Evolutionary conservation across 2,797 vertebrate genomes (phyloP).

Genomic region (Gymnoscopelus microlampas): DNA sequence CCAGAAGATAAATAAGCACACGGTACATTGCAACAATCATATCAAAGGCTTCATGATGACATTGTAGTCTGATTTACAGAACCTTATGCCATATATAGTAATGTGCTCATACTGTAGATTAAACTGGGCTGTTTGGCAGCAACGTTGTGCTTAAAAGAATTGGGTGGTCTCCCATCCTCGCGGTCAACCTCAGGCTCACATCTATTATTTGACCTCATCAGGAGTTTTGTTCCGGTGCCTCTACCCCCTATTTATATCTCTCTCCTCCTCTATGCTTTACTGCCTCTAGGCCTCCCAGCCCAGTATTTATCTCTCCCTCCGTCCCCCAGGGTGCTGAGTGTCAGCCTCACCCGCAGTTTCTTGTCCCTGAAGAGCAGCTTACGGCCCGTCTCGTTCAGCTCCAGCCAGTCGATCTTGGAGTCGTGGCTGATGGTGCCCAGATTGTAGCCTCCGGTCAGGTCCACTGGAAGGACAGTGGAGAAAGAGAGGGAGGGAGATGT

Average conservation of each 20-base stretch:
- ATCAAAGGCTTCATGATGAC: no score
- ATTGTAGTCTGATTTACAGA: no score
- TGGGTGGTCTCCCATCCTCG: no score
- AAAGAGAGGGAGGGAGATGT: constrained; percentile 11
- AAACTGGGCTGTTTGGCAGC: no score
- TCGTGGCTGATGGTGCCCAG: constrained; percentile 90
- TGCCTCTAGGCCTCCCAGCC: constrained; percentile 16
- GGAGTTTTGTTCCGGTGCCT: no score
- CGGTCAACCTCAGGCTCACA: no score
- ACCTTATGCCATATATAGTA: no score
- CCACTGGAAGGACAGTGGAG: constrained; percentile 79
- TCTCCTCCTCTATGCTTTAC: constrained; percentile 18
- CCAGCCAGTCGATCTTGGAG: constrained; percentile 95
- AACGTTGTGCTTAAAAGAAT: no score
- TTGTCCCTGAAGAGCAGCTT: constrained; percentile 97
- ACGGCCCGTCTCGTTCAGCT: constrained; percentile 94
- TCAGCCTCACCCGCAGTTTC: constrained; percentile 89
- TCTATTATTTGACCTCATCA: no score
- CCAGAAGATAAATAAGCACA: no score
- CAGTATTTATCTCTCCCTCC: constrained; percentile 14
- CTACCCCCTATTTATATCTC: constrained; percentile 10
- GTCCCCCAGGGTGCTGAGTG: constrained; percentile 35
- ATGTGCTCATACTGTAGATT: no score
- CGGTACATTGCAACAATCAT: no score
- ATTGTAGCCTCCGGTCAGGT: constrained; percentile 86